Conservation (phyloP, 2,797 vertebrate species). For the Martes flavigula region DNA sequence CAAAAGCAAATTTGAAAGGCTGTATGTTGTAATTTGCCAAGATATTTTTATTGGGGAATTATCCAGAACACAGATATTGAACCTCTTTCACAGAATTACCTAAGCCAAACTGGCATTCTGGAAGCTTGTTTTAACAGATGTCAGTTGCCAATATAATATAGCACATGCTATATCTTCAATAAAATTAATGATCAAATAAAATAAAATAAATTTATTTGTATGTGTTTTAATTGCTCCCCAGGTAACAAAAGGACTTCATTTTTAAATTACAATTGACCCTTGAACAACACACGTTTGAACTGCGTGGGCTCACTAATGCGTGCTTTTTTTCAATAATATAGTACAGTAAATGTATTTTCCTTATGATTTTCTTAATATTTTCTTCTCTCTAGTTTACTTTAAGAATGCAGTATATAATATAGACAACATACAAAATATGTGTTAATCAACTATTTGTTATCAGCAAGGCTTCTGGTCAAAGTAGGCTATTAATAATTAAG, state of each 20-base stretch:
- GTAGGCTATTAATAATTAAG: not conserved
- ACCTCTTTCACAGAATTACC: conserved; percentile 63
- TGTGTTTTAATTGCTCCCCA: conserved; percentile 31
- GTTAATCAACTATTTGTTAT: not conserved
- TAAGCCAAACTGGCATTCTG: conserved; percentile 73
- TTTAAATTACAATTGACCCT: not conserved
- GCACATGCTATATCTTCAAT: conserved; percentile 59
- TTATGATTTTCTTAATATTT: not conserved
- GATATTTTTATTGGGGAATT: conserved; percentile 64
- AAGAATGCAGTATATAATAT: not conserved
- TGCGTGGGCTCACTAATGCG: not conserved
- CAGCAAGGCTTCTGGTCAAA: not conserved
- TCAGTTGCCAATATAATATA: conserved; percentile 57
- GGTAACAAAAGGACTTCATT: conserved; percentile 10
- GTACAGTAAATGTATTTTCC: not conserved
- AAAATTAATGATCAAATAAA: conserved; percentile 64
- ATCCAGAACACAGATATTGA: conserved; percentile 64
- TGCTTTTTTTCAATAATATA: not conserved
- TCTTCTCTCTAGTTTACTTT: not conserved
- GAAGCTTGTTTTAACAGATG: conserved; percentile 70
- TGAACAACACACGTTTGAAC: not conserved
- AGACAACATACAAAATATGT: not conserved
- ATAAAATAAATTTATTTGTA: conserved; percentile 43
- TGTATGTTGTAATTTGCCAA: conserved; percentile 63
- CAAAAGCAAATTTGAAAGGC: conserved; percentile 52